Evolutionary conservation across 1,140 invertebrate genomes (phyloP).

Genomic region (Cardiocondyla obscurior): DNA sequence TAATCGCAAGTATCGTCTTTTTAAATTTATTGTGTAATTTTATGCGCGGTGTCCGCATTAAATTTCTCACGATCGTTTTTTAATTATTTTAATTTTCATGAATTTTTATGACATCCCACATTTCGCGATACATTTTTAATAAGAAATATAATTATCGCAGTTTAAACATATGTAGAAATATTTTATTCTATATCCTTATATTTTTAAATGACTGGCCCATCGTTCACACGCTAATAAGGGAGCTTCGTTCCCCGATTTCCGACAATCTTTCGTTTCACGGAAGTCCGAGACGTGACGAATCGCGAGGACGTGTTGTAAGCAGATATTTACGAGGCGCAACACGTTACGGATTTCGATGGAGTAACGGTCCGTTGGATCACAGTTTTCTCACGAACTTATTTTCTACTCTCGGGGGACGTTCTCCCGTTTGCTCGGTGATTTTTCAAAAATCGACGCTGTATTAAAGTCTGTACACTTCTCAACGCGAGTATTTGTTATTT

Average conservation of each 20-base stretch:
- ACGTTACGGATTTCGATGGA: not conserved
- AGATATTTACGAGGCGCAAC: constrained; percentile 11
- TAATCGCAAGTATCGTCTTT: not conserved
- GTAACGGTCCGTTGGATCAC: constrained; percentile 5
- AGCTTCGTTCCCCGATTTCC: constrained; percentile 10
- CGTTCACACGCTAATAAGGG: constrained; percentile 42
- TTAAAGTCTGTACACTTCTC: too few species aligned
- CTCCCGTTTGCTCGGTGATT: not conserved
- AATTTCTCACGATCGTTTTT: not conserved
- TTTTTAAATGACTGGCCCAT: too few species aligned
- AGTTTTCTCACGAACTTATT: constrained; percentile 43
- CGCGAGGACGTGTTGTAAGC: constrained; percentile 37
- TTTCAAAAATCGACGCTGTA: constrained; percentile 7
- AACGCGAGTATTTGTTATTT: too few species aligned
- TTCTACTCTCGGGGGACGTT: constrained; percentile 7
- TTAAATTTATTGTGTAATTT: not conserved
- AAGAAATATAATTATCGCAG: not conserved
- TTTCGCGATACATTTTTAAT: not conserved
- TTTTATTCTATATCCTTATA: too few species aligned
- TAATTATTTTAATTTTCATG: not conserved
- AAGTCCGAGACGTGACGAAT: constrained; percentile 55
- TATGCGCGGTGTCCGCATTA: not conserved
- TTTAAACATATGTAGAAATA: too few species aligned
- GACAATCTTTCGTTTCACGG: constrained; percentile 36
- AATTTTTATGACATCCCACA: not conserved